A percentile compares a stretch with the other conserved stretches of the same genome.
phyloP scores from a whole-genome alignment of 2,113 vertebrate genomes.

The Sylvicapra grimmia region DNA sequence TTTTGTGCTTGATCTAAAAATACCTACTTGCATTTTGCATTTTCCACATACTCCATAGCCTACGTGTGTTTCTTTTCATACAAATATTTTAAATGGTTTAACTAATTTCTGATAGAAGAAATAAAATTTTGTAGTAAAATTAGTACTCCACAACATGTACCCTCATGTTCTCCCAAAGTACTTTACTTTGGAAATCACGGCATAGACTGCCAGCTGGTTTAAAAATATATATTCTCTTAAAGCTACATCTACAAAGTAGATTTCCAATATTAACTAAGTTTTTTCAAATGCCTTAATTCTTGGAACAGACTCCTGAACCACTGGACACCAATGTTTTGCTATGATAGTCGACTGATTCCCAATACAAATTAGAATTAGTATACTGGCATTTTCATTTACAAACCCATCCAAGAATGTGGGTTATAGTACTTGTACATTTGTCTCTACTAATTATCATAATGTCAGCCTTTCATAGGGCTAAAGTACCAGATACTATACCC shows the following conservation, averaged over 20 bases:
- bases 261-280: slow-evolving; percentile 33
- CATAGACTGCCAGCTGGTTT: neutral
- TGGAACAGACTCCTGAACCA: neutral
- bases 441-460: neutral
- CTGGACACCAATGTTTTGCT: neutral
- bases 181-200: neutral
- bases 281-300: neutral
- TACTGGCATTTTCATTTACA: slow-evolving; percentile 6
- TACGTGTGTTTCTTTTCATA: neutral
- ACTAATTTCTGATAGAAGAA: neutral
- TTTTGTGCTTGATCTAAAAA: neutral
- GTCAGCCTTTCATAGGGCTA: neutral
- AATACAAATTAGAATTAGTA: neutral
- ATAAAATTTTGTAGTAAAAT: neutral
- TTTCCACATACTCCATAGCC: neutral
- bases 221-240: neutral
- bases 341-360: neutral
- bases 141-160: neutral
- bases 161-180: neutral
- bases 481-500: neutral
- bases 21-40: neutral
- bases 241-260: neutral
- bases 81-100: neutral
- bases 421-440: neutral
- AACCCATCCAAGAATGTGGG: neutral